Evolutionary conservation across 2,113 vertebrate species (phyloP).

Genomic region (Paradisaea rubra): DNA sequence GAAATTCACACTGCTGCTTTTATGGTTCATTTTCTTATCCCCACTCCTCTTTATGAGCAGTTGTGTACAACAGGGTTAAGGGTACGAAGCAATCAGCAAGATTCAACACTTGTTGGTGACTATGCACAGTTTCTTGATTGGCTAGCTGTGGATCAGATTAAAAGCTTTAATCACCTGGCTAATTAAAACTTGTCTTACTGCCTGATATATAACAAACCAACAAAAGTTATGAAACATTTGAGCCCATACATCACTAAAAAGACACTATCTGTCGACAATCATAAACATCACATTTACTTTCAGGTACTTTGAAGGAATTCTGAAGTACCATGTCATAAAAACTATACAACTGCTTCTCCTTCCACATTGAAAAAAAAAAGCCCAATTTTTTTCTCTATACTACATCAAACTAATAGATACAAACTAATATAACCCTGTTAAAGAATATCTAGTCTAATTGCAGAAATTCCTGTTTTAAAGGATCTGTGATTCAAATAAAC

Average conservation of each 20-base stretch:
- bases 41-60: neutral
- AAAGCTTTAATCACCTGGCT: conserved; percentile 31
- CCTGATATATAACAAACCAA: conserved; percentile 3
- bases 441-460: neutral
- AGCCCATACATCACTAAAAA: neutral
- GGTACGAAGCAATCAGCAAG: neutral
- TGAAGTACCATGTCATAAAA: neutral
- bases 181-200: conserved; percentile 44
- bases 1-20: neutral
- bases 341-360: neutral
- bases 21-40: neutral
- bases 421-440: neutral
- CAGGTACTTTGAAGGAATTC: neutral
- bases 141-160: conserved; percentile 38
- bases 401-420: neutral
- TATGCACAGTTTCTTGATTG: neutral
- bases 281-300: neutral
- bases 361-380: neutral
- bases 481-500: neutral
- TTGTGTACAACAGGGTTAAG: neutral
- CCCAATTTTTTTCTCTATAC: neutral
- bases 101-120: neutral
- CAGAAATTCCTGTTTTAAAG: neutral
- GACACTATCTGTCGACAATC: neutral
- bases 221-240: conserved; percentile 10